Percentiles rank a stretch among this genome's conserved stretches.
Evolutionary conservation across 2,113 vertebrate genomes (phyloP).

Genomic region (Perca schrenkii): DNA sequence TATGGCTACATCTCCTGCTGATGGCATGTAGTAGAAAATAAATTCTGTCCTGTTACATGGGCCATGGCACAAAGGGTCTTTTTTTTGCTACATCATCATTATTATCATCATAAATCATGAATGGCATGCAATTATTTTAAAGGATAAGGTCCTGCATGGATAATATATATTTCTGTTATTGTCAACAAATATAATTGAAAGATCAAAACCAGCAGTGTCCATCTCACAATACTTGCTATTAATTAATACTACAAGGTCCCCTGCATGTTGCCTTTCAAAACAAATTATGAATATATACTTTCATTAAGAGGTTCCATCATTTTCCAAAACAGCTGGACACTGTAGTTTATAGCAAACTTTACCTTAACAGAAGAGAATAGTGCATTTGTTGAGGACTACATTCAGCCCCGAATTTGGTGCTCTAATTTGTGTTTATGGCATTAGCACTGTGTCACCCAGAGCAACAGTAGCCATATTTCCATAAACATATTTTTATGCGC

Average conservation of each 20-base stretch:
- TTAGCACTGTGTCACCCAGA: not conserved
- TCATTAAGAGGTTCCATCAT: not conserved
- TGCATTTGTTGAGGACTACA: not conserved
- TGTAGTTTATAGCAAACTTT: not conserved
- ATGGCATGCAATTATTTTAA: not conserved
- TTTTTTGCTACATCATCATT: not conserved
- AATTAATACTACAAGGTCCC: too few species aligned
- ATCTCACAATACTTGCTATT: too few species aligned
- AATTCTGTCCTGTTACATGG: not conserved
- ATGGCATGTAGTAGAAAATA: conserved; percentile 12
- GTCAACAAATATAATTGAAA: not conserved
- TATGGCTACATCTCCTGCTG: conserved; percentile 10
- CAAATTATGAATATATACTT: not conserved
- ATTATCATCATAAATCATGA: not conserved
- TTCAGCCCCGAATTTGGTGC: not conserved
- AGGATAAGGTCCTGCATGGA: not conserved
- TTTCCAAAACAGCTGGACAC: not conserved
- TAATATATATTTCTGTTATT: not conserved
- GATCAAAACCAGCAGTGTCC: not conserved
- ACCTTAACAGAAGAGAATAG: not conserved
- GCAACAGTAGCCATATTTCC: not conserved
- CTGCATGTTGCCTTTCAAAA: not conserved
- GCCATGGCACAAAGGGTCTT: not conserved
- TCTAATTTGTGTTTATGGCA: not conserved
- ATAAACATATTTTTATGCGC: too few species aligned